Evolutionary conservation across 2,113 vertebrate genomes (phyloP).

Genomic region (Camelus dromedarius): DNA sequence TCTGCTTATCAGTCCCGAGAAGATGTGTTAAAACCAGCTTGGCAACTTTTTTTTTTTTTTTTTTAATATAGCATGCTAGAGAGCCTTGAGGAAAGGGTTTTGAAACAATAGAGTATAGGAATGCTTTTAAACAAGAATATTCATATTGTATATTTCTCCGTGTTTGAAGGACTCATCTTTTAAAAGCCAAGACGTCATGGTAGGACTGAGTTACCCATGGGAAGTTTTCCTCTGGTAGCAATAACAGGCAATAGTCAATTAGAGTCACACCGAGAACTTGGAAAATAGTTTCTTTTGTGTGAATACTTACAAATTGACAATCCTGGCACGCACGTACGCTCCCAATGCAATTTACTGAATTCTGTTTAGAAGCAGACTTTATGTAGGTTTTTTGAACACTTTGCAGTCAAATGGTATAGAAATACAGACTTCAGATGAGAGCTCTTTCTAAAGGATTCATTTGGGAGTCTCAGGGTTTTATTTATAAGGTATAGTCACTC

Average conservation of each 20-base stretch:
- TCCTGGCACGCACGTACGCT: background rate
- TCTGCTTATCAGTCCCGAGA: constrained; percentile 87
- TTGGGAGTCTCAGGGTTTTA: constrained; percentile 8
- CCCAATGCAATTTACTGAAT: constrained; percentile 43
- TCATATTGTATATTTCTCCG: constrained; percentile 68
- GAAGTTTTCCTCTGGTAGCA: constrained; percentile 53
- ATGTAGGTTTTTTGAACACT: constrained; percentile 66
- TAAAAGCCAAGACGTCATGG: constrained; percentile 57
- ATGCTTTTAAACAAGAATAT: constrained; percentile 66
- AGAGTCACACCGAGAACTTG: constrained; percentile 62
- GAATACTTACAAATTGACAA: background rate
- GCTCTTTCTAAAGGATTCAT: constrained; percentile 63
- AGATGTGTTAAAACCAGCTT: constrained; percentile 91
- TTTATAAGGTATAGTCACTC: background rate
- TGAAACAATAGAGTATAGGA: constrained; percentile 79
- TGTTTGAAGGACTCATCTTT: constrained; percentile 63
- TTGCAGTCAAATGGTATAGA: constrained; percentile 65
- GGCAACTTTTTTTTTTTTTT: constrained; percentile 87
- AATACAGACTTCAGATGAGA: constrained; percentile 54
- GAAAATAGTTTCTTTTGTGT: constrained; percentile 46
- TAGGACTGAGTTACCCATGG: constrained; percentile 35
- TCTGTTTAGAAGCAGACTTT: constrained; percentile 73
- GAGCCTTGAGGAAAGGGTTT: constrained; percentile 87
- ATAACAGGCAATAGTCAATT: background rate
- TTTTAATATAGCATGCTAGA: constrained; percentile 80